Evolutionary conservation across 2,113 vertebrate species (phyloP).

Genomic region (Seriola quinqueradiata): DNA sequence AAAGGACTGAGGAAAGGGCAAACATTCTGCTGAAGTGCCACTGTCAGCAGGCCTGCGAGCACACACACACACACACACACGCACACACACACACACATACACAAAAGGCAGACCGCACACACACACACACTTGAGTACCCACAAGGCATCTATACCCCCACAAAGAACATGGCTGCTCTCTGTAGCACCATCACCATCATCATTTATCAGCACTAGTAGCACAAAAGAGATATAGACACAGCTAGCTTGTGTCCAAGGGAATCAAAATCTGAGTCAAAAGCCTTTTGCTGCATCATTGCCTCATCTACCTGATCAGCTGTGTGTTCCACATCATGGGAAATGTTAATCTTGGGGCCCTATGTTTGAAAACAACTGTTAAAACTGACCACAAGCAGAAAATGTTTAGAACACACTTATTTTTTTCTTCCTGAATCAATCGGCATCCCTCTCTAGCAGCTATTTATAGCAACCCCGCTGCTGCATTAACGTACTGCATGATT

Average conservation of each 20-base stretch:
- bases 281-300: slow-evolving; percentile 5
- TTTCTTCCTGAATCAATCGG: slow-evolving; percentile 60
- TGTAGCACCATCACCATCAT: slow-evolving; percentile 14
- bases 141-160: slow-evolving; percentile 45
- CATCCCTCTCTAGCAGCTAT: slow-evolving; percentile 67
- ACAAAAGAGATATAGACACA: neutral
- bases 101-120: slow-evolving; percentile 69
- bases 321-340: slow-evolving; percentile 20
- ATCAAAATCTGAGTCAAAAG: neutral
- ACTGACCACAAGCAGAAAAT: slow-evolving; percentile 56
- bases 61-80: slow-evolving; percentile 58
- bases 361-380: slow-evolving; percentile 39
- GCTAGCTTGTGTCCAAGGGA: neutral
- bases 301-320: slow-evolving; percentile 41
- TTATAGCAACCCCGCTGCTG: slow-evolving; percentile 72
- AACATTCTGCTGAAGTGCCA: slow-evolving; percentile 86
- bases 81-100: slow-evolving; percentile 62
- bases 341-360: neutral
- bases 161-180: slow-evolving; percentile 52
- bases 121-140: slow-evolving; percentile 39
- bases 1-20: slow-evolving; percentile 87
- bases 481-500: slow-evolving; percentile 79
- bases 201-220: neutral
- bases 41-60: slow-evolving; percentile 80
- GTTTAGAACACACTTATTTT: slow-evolving; percentile 35